These are phyloP conservation scores for Chelmon rostratus DNA, from an alignment of 2,797 vertebrate species.

Conservation along the genomic window DNA sequence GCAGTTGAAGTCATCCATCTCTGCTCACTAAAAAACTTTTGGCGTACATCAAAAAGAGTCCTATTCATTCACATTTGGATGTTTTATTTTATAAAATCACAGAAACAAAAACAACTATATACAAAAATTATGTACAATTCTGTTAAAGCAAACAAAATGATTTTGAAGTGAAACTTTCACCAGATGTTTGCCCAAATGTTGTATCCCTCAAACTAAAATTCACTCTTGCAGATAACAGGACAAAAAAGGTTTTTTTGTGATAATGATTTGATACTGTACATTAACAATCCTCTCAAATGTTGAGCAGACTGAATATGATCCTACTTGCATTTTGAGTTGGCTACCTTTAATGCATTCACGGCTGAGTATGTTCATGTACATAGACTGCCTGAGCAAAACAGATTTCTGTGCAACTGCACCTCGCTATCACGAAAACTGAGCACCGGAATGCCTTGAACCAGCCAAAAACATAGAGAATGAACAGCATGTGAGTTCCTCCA, in stretches of 20 bases:
- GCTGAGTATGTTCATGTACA: not conserved
- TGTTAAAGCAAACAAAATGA: not conserved
- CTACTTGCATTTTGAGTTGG: not conserved
- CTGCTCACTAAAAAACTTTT: not conserved
- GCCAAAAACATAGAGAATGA: constrained; percentile 46
- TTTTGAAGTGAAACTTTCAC: constrained; percentile 25
- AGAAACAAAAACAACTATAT: constrained; percentile 46
- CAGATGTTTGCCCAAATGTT: not conserved
- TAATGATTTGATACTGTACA: not conserved
- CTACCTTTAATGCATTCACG: not conserved
- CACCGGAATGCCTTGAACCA: constrained; percentile 52
- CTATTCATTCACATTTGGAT: constrained; percentile 5
- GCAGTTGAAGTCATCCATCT: not conserved
- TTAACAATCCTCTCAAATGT: not conserved
- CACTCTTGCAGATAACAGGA: constrained; percentile 40
- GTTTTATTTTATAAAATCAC: constrained; percentile 60
- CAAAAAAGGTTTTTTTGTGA: not conserved
- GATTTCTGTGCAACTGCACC: not conserved
- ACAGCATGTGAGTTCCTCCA: constrained; percentile 5
- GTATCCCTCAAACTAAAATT: not conserved
- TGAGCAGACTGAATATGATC: not conserved
- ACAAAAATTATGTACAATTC: constrained; percentile 37
- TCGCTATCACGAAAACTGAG: not conserved
- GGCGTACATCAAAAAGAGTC: constrained; percentile 3
- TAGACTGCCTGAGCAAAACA: constrained; percentile 2